A percentile compares a stretch with the other conserved stretches of the same genome.
These are phyloP conservation scores for Amiota communis DNA, from an alignment of 2,888 invertebrate genomes.

Conservation along the genomic window DNA sequence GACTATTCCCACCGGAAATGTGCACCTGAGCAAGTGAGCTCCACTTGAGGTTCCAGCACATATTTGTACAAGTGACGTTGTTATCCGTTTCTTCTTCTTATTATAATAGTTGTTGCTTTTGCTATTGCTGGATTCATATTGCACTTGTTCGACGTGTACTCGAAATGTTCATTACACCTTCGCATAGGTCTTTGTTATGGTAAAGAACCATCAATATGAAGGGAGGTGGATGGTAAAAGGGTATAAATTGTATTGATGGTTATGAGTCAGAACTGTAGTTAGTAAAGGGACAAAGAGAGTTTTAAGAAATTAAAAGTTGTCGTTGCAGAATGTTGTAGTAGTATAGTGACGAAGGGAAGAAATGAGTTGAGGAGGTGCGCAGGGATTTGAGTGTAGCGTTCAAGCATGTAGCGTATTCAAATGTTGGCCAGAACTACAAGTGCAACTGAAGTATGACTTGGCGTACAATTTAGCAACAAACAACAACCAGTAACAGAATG, in stretches of 20 bases:
- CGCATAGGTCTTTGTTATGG: not conserved
- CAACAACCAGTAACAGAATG: not conserved
- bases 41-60: constrained; percentile 49
- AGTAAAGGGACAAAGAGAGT: not conserved
- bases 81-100: constrained; percentile 33
- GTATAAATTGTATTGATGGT: too few species aligned
- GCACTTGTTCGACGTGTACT: constrained; percentile 11
- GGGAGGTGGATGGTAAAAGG: too few species aligned
- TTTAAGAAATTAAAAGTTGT: constrained; percentile 27
- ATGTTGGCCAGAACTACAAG: not conserved
- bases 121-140: constrained; percentile 7
- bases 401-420: not conserved
- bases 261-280: too few species aligned
- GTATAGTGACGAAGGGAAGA: not conserved
- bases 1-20: constrained; percentile 11
- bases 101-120: constrained; percentile 34
- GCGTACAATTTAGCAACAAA: not conserved
- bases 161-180: not conserved
- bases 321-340: not conserved
- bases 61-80: constrained; percentile 30
- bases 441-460: constrained; percentile 8
- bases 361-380: not conserved
- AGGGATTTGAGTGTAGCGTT: not conserved
- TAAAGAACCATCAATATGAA: too few species aligned
- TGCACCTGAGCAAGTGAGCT: constrained; percentile 33